Evolutionary conservation across 1,140 invertebrate species (phyloP), one percentile per base, ranked within the genome.

Genomic region (Melipona quadrifasciata): DNA sequence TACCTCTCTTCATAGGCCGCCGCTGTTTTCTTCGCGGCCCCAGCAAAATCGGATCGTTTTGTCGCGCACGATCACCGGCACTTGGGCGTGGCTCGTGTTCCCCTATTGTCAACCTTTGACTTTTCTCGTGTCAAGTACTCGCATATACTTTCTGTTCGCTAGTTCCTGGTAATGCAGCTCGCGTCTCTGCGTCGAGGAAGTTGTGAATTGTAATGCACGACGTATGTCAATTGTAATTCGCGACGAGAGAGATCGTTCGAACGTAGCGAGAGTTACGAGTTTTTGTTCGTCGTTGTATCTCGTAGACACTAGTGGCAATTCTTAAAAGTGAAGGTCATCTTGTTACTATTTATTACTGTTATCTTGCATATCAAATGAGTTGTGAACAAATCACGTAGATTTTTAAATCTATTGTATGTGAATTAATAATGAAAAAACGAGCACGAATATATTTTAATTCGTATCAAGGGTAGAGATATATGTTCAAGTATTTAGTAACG

Each of bases 41-140:
- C 31, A 77, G 53, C 34, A 73, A 87, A 80, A 88, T 88, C 68
- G 55, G 87, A 88, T 89, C 83, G 83, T 88, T 88, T 89, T 75
- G 87, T 78, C 64, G 75, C 65, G 71, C 53, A 51, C 71, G 80
- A 80, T 86, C 75, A 71, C 67, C 58, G 64, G 76, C 21, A 47
- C 12, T 67, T 73, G 77, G 86, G 86, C 87, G 87, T 87, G 86
- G 87, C 84, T 89, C 80, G 80, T 88, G 88, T 83, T 58, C 17
- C 24, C 27, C 86, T 19, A 87, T 89, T 89, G 87, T 88, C 68
- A 39, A 39, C 39, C 34, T 55, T 64, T 86, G 86, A 88, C 65
- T 82, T 80, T 82, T n/a, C 47, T 55, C n/a, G 1, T 24, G 53
- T 87, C 75, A 80, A 84, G 77, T 84, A 84, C 39, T 47, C 39